Base-by-base conservation (phyloP, 2,888 invertebrate species). In the Lithophane semibrunnea region DNA sequence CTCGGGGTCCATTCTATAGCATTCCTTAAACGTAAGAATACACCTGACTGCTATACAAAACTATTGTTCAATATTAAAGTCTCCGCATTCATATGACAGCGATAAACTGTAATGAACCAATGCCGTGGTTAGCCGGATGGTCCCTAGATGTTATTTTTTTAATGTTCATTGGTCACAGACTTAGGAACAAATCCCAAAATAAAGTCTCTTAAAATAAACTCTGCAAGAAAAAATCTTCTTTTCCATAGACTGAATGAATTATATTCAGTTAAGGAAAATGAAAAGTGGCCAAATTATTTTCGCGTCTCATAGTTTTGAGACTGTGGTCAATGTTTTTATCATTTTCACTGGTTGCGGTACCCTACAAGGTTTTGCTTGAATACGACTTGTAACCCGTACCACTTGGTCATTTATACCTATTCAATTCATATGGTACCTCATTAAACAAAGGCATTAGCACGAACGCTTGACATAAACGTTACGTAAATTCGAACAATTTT, bases 1-100 rank as follows among this genome's bases (percentile, higher is more conserved):
- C 66, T 37, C 49, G 42, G 52, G 3, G 29, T 21, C 64, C 24
- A 84, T 72, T 77, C 58, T 60, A 70, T 54, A n/a, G 71, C 82
- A 82, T 85, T 82, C 72, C 68, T 71, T 21, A 47, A 21, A 66
- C 68, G 13, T 52, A n/a, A 64, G 85, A 68, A 75, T 67, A 56
- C 21, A 75, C 70, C 81, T 84, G 61, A 66, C 76, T 58, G 3
- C 16, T 29, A 60, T 21, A 44, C 67, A 49, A 16, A 68, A 42
- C 24, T 37, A 44, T 77, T 58, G 67, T 63, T 67, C 21, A 12
- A 54, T 37, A 58, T 79, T 49, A 54, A 52, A 65, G 18, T 13
- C 58, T 10, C 42, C 21, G 24, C 47, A 58, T 47, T 58, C 56
- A 7, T 21, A 56, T 44, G 42, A 42, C 56, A 37, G 54, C 63